Evolutionary conservation across 2,797 vertebrate genomes (phyloP).

Genomic region (Diceros bicornis): DNA sequence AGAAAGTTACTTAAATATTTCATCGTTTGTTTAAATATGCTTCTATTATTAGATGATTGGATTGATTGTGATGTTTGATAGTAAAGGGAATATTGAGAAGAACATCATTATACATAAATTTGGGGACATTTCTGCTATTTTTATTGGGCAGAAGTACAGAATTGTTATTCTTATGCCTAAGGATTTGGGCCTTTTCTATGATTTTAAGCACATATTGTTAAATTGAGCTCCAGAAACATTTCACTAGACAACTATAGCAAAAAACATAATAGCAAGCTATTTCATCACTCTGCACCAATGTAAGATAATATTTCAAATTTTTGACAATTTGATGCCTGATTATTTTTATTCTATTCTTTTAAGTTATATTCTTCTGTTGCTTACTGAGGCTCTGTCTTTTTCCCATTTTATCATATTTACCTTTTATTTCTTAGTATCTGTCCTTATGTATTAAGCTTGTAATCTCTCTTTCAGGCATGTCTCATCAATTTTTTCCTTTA

Average conservation of each 20-base stretch:
- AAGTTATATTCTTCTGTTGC: background rate
- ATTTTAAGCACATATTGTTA: background rate
- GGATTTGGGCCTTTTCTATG: background rate
- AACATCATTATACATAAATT: background rate
- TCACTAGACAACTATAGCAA: background rate
- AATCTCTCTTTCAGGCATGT: background rate
- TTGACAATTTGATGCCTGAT: background rate
- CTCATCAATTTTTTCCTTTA: background rate
- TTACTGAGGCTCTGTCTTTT: background rate
- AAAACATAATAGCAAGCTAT: background rate
- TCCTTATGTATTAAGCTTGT: background rate
- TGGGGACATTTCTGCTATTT: background rate
- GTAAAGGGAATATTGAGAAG: background rate
- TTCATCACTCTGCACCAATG: background rate
- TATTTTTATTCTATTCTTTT: conserved; percentile 35
- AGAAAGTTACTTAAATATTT: background rate
- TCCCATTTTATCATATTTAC: background rate
- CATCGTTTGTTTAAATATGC: background rate
- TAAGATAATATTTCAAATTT: conserved; percentile 16
- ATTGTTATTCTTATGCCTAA: background rate
- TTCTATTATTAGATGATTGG: background rate
- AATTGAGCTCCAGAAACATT: background rate
- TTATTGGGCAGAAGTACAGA: background rate
- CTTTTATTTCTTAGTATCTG: background rate
- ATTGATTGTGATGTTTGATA: background rate